A percentile compares a stretch with the other conserved stretches of the same genome.
These are phyloP conservation scores for Brachypteracias leptosomus DNA, from an alignment of 2,113 vertebrate species.

Conservation along the genomic window DNA sequence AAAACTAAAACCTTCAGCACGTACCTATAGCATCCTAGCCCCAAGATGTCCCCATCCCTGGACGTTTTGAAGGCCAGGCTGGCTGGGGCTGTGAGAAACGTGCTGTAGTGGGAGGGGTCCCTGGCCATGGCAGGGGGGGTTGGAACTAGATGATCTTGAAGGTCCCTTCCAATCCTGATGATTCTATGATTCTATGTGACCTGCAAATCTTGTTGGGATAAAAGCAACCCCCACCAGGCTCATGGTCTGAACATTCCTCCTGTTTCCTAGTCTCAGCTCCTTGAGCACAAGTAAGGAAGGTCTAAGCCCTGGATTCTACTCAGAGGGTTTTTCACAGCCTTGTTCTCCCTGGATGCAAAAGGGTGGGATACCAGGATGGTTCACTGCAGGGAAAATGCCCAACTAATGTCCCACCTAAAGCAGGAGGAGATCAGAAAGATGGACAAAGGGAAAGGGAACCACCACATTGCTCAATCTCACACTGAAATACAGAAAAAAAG, in stretches of 20 bases:
- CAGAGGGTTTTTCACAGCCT: background rate
- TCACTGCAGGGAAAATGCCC: background rate
- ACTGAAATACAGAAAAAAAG: fast-evolving
- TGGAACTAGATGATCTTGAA: too few relatives aligned
- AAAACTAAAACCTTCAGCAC: background rate
- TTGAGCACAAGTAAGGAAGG: background rate
- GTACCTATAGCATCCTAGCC: background rate
- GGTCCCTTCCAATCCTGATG: too few relatives aligned
- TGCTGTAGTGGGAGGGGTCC: too few relatives aligned
- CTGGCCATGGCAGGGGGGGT: too few relatives aligned
- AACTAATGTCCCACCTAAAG: fast-evolving
- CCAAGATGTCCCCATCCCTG: too few relatives aligned
- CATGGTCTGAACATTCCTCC: background rate
- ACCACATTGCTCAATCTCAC: fast-evolving
- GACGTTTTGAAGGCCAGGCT: too few relatives aligned
- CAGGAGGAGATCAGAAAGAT: background rate
- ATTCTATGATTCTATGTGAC: too few relatives aligned
- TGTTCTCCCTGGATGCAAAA: background rate
- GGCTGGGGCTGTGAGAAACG: too few relatives aligned
- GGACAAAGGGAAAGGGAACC: background rate
- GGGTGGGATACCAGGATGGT: background rate
- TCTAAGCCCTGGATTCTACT: background rate
- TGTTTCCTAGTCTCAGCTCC: background rate
- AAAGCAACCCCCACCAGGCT: background rate
- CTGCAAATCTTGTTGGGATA: background rate